Evolutionary conservation across 2,888 invertebrate species (phyloP).

Genomic region (Nomada goodeniana): DNA sequence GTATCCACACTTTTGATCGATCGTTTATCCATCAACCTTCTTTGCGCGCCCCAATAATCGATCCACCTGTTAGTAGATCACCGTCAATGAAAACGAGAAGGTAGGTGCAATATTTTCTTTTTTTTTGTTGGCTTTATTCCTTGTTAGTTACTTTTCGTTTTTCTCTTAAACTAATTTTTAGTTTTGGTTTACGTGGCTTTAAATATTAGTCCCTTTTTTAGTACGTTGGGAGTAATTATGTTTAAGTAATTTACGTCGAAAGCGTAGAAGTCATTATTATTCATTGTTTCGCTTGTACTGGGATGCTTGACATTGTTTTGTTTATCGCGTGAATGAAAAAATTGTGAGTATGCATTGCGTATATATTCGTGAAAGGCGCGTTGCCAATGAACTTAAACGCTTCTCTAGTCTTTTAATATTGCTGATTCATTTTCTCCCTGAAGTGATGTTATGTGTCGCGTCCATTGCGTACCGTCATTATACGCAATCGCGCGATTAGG

Average conservation of each 20-base stretch:
- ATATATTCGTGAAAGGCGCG: conserved; percentile 5
- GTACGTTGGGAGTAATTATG: no score
- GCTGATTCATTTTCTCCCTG: conserved; percentile 41
- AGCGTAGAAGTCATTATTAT: background rate
- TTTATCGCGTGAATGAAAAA: background rate
- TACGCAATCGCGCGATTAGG: background rate
- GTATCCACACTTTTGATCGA: background rate
- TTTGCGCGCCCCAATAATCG: conserved; percentile 35
- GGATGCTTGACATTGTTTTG: background rate
- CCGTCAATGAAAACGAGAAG: conserved; percentile 73
- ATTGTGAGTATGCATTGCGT: background rate
- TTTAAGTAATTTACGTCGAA: background rate
- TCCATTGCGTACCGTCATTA: background rate
- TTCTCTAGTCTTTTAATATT: background rate
- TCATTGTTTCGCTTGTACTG: background rate
- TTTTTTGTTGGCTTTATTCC: background rate
- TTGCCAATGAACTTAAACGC: conserved; percentile 10
- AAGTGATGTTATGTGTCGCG: background rate
- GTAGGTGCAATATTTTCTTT: conserved; percentile 61
- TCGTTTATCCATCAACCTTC: conserved; percentile 1
- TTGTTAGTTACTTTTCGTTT: background rate
- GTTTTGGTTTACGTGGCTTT: no score
- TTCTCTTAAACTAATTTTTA: background rate
- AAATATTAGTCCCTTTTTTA: no score
- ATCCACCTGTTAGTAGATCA: conserved; percentile 69